A percentile compares a stretch with the other conserved stretches of the same genome.
These are phyloP conservation scores for Neomicropteryx cornuta DNA, from an alignment of 1,140 invertebrate genomes.

Conservation along the genomic window DNA sequence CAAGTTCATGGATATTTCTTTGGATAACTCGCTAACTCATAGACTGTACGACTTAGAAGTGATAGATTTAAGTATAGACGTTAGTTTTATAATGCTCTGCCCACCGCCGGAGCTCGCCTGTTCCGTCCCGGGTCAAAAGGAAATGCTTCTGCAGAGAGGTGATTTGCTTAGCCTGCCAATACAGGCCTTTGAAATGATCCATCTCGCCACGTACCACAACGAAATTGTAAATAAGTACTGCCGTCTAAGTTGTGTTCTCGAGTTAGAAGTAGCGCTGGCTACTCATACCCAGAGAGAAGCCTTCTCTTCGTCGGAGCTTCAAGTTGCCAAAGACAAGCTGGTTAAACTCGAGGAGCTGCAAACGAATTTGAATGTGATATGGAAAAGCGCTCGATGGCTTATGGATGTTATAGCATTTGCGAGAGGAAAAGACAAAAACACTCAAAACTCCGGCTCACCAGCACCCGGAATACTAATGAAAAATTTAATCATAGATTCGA, in stretches of 20 bases:
- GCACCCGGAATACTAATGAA: slow-evolving; percentile 24
- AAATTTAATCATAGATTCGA: slow-evolving; percentile 15
- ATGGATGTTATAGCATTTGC: slow-evolving; percentile 91
- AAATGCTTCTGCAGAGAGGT: slow-evolving; percentile 64
- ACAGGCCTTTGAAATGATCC: slow-evolving; percentile 83
- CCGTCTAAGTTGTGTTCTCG: slow-evolving; percentile 80
- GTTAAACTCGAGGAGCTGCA: slow-evolving; percentile 73
- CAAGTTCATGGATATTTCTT: slow-evolving; percentile 65
- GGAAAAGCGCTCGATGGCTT: slow-evolving; percentile 90
- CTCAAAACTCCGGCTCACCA: slow-evolving; percentile 30
- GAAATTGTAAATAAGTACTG: slow-evolving; percentile 83
- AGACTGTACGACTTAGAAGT: slow-evolving; percentile 86
- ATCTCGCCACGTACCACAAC: slow-evolving; percentile 81
- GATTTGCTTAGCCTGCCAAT: slow-evolving; percentile 80
- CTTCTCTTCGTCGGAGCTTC: slow-evolving; percentile 80
- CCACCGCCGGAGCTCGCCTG: slow-evolving; percentile 85
- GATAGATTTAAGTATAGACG: slow-evolving; percentile 76
- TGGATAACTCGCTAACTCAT: slow-evolving; percentile 54
- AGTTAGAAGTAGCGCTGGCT: slow-evolving; percentile 83
- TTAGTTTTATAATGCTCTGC: slow-evolving; percentile 82
- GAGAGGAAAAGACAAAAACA: slow-evolving; percentile 57
- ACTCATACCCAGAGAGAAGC: slow-evolving; percentile 88
- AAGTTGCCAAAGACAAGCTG: slow-evolving; percentile 73
- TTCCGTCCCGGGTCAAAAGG: slow-evolving; percentile 77
- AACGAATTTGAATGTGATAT: slow-evolving; percentile 67